Evolutionary conservation across 2,888 invertebrate genomes (phyloP).

Genomic region (Harmothoe impar): DNA sequence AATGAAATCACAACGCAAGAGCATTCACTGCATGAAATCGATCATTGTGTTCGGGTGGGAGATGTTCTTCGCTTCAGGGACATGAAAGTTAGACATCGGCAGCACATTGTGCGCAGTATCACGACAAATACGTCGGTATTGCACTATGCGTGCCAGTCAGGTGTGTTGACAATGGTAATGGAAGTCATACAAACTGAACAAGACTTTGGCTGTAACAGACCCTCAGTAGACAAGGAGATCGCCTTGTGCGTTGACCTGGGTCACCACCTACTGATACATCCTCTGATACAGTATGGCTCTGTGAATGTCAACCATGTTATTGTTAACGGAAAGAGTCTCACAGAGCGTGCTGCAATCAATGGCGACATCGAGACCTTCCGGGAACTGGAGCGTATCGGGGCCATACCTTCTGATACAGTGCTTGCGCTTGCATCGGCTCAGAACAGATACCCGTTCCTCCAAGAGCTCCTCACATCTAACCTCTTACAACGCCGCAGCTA

Average conservation of each 20-base stretch:
- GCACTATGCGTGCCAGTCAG: slow-evolving; percentile 39
- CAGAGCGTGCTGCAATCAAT: slow-evolving; percentile 10
- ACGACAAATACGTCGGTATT: background rate
- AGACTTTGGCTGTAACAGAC: background rate
- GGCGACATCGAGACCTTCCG: slow-evolving; percentile 23
- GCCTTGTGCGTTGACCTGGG: slow-evolving; percentile 41
- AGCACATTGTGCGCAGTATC: background rate
- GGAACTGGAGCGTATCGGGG: slow-evolving; percentile 22
- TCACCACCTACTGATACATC: background rate
- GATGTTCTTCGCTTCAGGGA: slow-evolving; percentile 11
- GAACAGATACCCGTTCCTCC: background rate
- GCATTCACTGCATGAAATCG: background rate
- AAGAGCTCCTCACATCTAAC: background rate
- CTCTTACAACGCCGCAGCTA: background rate
- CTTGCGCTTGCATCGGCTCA: slow-evolving; percentile 1
- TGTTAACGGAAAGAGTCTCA: slow-evolving; percentile 4
- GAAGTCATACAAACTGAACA: slow-evolving; percentile 32
- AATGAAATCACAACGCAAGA: background rate
- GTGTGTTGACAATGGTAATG: background rate
- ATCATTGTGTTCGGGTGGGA: background rate
- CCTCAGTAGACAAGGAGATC: background rate
- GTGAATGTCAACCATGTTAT: background rate
- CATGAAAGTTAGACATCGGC: background rate
- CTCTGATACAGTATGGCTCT: background rate
- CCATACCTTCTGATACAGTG: background rate